Percentiles rank a stretch among this genome's conserved stretches.
phyloP scores from a whole-genome alignment of 2,113 vertebrate species.

The Hippocampus abdominalis region DNA sequence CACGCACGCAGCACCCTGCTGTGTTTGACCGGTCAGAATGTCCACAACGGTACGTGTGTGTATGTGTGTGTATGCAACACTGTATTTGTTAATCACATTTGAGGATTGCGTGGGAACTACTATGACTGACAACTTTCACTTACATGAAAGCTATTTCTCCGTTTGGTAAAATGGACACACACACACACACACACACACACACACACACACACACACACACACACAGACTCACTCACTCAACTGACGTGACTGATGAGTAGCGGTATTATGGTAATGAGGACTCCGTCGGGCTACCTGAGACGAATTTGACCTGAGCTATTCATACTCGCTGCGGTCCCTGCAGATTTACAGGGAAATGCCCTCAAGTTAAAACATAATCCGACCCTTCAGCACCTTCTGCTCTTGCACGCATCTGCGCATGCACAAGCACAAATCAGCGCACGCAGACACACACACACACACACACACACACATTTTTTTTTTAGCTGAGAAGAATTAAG shows the following conservation, averaged over 20 bases:
- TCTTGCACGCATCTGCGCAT: background rate
- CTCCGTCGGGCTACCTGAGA: slow-evolving; percentile 2
- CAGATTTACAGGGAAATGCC: slow-evolving; percentile 4
- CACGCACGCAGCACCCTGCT: too few species aligned
- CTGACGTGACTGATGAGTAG: slow-evolving; percentile 1
- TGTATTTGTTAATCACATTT: slow-evolving; percentile 41
- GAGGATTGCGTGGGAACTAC: slow-evolving; percentile 52
- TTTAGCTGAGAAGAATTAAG: background rate
- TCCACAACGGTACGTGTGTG: slow-evolving; percentile 2
- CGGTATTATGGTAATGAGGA: slow-evolving; percentile 7
- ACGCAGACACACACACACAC: slow-evolving; percentile 1
- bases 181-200: slow-evolving; percentile 33
- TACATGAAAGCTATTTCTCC: background rate
- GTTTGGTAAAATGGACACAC: slow-evolving; percentile 18
- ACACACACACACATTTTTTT: background rate
- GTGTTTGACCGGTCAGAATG: too few species aligned
- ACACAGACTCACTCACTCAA: slow-evolving; percentile 15
- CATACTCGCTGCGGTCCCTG: background rate
- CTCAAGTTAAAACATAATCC: slow-evolving; percentile 3
- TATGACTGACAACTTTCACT: slow-evolving; percentile 33
- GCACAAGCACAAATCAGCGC: too few species aligned
- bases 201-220: slow-evolving; percentile 23
- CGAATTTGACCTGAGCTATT: background rate
- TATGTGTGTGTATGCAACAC: slow-evolving; percentile 14
- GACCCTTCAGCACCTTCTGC: background rate